A percentile compares a stretch with the other conserved stretches of the same genome.
Evolutionary conservation across 2,888 invertebrate genomes (phyloP).

Genomic region (Thereva unica): DNA sequence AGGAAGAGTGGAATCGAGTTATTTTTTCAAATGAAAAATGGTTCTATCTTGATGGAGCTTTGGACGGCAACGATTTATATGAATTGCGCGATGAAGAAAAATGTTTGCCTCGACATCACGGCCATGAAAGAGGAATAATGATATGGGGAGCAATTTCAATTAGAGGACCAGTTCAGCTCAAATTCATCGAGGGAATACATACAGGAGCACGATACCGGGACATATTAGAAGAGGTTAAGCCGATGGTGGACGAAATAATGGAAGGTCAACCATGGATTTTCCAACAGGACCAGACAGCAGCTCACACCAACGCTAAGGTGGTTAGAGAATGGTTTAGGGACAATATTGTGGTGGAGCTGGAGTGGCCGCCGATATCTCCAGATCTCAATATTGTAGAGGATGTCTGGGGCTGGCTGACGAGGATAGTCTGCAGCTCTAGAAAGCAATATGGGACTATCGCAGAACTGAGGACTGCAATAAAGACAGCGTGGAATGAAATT

Average conservation of each 20-base stretch:
- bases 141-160: neutral
- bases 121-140: neutral
- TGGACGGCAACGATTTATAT: neutral
- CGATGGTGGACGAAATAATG: neutral
- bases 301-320: neutral
- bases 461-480: neutral
- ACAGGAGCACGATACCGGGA: neutral
- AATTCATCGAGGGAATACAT: neutral
- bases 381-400: constrained; percentile 11
- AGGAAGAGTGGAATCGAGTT: too few relatives aligned
- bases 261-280: neutral
- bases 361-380: constrained; percentile 1
- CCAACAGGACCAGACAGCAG: neutral
- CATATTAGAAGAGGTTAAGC: too few relatives aligned
- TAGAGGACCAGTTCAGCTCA: neutral
- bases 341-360: neutral
- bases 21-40: too few relatives aligned
- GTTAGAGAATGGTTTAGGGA: neutral
- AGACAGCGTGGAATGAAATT: neutral
- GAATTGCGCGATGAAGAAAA: neutral
- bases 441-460: neutral
- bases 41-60: too few relatives aligned
- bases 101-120: neutral
- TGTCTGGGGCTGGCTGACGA: neutral
- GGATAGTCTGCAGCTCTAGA: neutral